A percentile compares a stretch with the other conserved stretches of the same genome.
Conservation (phyloP, 2,888 invertebrate species). For the Toxonevra muliebris region DNA sequence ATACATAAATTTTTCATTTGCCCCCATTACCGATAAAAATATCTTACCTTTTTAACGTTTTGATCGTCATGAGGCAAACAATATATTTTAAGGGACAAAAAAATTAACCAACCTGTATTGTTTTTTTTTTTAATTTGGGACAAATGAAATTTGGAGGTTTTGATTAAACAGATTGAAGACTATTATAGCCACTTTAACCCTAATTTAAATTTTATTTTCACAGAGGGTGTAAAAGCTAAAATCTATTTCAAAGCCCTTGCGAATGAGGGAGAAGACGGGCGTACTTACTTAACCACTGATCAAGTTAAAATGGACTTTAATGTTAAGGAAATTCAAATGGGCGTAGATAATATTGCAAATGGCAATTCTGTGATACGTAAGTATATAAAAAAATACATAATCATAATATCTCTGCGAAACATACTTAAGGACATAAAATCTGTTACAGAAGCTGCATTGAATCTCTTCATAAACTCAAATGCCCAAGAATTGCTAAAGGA, state of each 20-base stretch:
- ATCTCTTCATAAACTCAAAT: slow-evolving; percentile 86
- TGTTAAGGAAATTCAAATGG: slow-evolving; percentile 84
- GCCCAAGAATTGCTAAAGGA: slow-evolving; percentile 84
- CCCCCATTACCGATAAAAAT: too few species aligned
- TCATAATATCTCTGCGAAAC: neutral
- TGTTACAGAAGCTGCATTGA: slow-evolving; percentile 79
- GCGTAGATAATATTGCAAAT: slow-evolving; percentile 84
- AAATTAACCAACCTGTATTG: too few species aligned
- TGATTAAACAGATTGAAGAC: neutral
- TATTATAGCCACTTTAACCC: neutral
- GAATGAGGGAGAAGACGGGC: slow-evolving; percentile 69
- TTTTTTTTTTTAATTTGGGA: too few species aligned
- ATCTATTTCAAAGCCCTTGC: slow-evolving; percentile 82
- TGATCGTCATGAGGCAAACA: too few species aligned
- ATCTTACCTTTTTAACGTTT: too few species aligned
- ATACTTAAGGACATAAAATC: neutral
- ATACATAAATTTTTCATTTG: too few species aligned
- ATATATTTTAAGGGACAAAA: too few species aligned
- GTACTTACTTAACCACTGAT: slow-evolving; percentile 75
- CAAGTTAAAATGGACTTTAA: slow-evolving; percentile 88
- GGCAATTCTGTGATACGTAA: slow-evolving; percentile 83
- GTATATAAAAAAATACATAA: slow-evolving; percentile 55
- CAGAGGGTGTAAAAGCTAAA: slow-evolving; percentile 85
- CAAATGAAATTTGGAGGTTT: too few species aligned
- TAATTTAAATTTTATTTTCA: slow-evolving; percentile 1